Percentiles rank a stretch among this genome's conserved stretches.
Conservation (phyloP, 2,113 vertebrate genomes). For the Xiphophorus hellerii region DNA sequence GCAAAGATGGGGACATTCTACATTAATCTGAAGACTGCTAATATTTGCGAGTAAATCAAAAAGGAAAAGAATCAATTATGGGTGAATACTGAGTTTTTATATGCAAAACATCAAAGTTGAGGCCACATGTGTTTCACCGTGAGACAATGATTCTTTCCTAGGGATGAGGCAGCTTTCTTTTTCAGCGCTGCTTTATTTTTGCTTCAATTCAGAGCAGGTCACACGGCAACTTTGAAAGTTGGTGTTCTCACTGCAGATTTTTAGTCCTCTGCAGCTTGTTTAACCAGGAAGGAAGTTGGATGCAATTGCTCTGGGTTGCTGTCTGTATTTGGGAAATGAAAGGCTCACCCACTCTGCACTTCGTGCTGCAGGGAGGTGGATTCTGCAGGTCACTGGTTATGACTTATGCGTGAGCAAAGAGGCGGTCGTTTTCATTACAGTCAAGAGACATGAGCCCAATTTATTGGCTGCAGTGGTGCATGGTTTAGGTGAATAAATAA, state of each 20-base stretch:
- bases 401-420: not conserved
- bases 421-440: not conserved
- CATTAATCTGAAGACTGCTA: too few relatives aligned
- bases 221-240: not conserved
- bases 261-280: not conserved
- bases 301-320: not conserved
- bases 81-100: not conserved
- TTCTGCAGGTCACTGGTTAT: not conserved
- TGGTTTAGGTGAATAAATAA: not conserved
- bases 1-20: too few relatives aligned
- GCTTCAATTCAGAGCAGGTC: not conserved
- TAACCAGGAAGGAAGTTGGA: constrained; percentile 1
- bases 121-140: not conserved
- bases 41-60: too few relatives aligned
- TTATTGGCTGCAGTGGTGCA: not conserved
- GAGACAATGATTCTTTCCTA: not conserved
- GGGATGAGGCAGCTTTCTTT: not conserved
- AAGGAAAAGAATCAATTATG: too few relatives aligned
- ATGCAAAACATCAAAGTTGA: not conserved
- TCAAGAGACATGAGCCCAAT: not conserved
- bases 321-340: not conserved
- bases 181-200: not conserved
- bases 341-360: not conserved
- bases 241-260: not conserved
- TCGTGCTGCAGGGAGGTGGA: not conserved